Evolutionary conservation across 2,888 invertebrate species (phyloP), one percentile per base, ranked within the genome.

Genomic region (Empis livida): DNA sequence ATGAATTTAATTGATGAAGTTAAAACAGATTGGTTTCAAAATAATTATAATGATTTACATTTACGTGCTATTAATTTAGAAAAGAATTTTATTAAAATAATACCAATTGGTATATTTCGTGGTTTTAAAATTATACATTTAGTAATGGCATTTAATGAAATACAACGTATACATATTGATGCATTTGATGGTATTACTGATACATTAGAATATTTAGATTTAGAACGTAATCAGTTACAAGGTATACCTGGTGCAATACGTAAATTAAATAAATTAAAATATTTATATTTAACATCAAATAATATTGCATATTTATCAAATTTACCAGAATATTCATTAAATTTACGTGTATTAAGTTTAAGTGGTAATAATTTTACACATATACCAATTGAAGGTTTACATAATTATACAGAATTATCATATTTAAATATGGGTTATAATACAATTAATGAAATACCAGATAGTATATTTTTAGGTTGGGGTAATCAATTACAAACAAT

Each of bases 351-450:
- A 16, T 71, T 91, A 16, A 87, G 87, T 17, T 70, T 90, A 43
- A 84, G 85, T 53, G 87, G 88, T 20, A 92, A 91, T 70, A 80
- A 80, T 63, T 75, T 92, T 61, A 78, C 77, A 53, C 72, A 75
- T 55, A 77, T 90, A 51, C 90, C 91, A 10, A 72, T 77, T 1
- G 72, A 75, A 32, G 77, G 83, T 5, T 72, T 91, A 50, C 75
- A 75, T 57, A 78, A 79, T 58, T 85, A 88, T 60, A 78, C 80
- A 45, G 79, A 81, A 59, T 73, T 91, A 47, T 76, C 86, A n/a
- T 89, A 91, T 70, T 77, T 91, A 55, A 91, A 91, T 69, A 77
- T 91, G 60, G 91, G 88, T 51, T 91, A 90, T 69, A 91, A 92
- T 67, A 81, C 81, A 63, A 88, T 92, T 60, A 75, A 79, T 54